Percentiles rank a stretch among this genome's conserved stretches.
phyloP scores from a whole-genome alignment of 2,888 invertebrate species.

The Lamellibrachia columna region DNA sequence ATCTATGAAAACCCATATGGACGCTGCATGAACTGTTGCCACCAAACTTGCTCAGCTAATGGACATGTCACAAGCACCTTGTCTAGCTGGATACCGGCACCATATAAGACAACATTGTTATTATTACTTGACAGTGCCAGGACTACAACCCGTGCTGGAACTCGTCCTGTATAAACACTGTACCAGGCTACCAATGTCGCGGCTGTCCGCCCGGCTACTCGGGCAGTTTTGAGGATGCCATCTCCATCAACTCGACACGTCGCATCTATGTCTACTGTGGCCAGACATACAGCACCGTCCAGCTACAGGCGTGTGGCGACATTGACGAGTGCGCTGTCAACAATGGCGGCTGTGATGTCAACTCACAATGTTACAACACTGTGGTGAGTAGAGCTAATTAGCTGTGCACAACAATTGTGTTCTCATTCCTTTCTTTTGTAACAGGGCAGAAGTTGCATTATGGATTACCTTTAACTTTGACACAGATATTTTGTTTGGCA shows the following conservation, averaged over 20 bases:
- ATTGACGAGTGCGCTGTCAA: slow-evolving; percentile 44
- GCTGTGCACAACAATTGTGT: too few relatives aligned
- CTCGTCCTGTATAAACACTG: slow-evolving; percentile 55
- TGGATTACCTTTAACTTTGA: not conserved
- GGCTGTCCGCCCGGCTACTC: slow-evolving; percentile 82
- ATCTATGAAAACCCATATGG: too few relatives aligned
- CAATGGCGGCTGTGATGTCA: slow-evolving; percentile 53
- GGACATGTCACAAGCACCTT: too few relatives aligned
- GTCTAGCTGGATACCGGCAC: too few relatives aligned
- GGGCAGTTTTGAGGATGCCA: not conserved
- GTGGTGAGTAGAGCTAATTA: slow-evolving; percentile 42
- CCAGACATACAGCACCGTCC: not conserved
- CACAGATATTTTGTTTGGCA: too few relatives aligned
- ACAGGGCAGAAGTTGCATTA: not conserved
- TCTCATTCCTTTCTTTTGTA: not conserved
- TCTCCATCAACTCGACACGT: not conserved
- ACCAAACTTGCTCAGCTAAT: too few relatives aligned
- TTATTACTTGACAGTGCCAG: not conserved
- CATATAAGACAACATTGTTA: not conserved
- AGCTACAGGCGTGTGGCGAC: slow-evolving; percentile 35
- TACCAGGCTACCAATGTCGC: slow-evolving; percentile 84
- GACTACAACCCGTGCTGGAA: slow-evolving; percentile 52
- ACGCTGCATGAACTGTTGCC: too few relatives aligned
- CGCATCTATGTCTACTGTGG: not conserved
- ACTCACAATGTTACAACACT: slow-evolving; percentile 52